Percentiles rank a stretch among this genome's conserved stretches.
These are phyloP conservation scores for Drosophila crucigera DNA, from an alignment of 2,888 invertebrate species.

Conservation along the genomic window DNA sequence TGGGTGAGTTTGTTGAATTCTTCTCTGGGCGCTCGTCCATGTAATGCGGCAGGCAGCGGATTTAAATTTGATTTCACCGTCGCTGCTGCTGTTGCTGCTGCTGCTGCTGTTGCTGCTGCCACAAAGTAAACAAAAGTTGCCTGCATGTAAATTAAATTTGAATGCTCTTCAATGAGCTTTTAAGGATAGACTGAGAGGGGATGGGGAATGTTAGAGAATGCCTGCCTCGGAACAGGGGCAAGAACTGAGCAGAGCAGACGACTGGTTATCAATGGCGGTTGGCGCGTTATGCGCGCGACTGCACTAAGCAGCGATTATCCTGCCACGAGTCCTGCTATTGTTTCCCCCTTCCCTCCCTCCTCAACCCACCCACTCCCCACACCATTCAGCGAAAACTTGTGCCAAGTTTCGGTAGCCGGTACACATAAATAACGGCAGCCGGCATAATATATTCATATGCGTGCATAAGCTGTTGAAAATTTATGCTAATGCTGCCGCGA, in stretches of 20 bases:
- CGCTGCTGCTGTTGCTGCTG: slow-evolving; percentile 3
- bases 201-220: neutral
- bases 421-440: slow-evolving; percentile 65
- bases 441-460: slow-evolving; percentile 73
- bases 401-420: slow-evolving; percentile 55
- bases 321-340: slow-evolving; percentile 50
- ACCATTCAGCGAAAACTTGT: slow-evolving; percentile 40
- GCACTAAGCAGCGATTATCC: slow-evolving; percentile 81
- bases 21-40: slow-evolving; percentile 52
- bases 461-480: slow-evolving; percentile 70
- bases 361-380: neutral
- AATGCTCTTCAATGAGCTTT: slow-evolving; percentile 77
- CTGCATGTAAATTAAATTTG: slow-evolving; percentile 80
- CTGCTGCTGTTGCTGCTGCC: slow-evolving; percentile 22
- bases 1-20: slow-evolving; percentile 36
- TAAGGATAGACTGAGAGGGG: slow-evolving; percentile 28
- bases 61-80: slow-evolving; percentile 75
- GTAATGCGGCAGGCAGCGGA: slow-evolving; percentile 60
- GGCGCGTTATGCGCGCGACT: slow-evolving; percentile 67
- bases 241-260: slow-evolving; percentile 5
- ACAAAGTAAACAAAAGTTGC: slow-evolving; percentile 73
- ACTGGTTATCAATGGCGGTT: slow-evolving; percentile 53
- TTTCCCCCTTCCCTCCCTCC: neutral
- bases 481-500: slow-evolving; percentile 66
- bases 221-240: slow-evolving; percentile 1